Conservation (phyloP, 2,888 invertebrate species). For the Drosophila mettleri region DNA sequence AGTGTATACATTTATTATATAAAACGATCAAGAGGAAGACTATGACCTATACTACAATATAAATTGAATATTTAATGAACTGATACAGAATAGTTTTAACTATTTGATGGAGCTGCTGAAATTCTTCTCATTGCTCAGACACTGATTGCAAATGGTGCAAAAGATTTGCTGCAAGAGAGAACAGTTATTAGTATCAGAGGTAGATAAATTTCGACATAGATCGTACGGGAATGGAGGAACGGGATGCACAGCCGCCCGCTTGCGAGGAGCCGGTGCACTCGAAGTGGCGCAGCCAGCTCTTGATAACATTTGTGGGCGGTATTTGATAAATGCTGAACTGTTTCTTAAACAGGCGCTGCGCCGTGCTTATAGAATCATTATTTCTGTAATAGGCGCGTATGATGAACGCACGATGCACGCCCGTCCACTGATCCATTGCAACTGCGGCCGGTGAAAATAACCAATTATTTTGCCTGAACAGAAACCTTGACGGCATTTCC, state of each 20-base stretch:
- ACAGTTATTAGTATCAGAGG: not conserved
- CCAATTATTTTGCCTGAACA: not conserved
- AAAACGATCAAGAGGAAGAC: conserved; percentile 1
- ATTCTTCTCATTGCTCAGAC: conserved; percentile 74
- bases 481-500: conserved; percentile 52
- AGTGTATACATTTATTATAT: conserved; percentile 44
- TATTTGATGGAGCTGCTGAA: conserved; percentile 62
- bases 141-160: conserved; percentile 76
- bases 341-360: conserved; percentile 79
- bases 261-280: conserved; percentile 79
- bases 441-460: conserved; percentile 38
- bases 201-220: no score
- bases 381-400: conserved; percentile 80
- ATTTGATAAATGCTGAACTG: conserved; percentile 79
- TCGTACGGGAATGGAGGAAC: conserved; percentile 69
- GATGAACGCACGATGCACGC: conserved; percentile 80
- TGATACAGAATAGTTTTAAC: not conserved
- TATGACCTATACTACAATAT: conserved; percentile 1
- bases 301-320: conserved; percentile 78
- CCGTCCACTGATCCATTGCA: conserved; percentile 82
- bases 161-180: conserved; percentile 67
- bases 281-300: conserved; percentile 79
- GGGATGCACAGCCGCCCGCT: conserved; percentile 53
- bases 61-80: conserved; percentile 1
- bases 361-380: conserved; percentile 76